phyloP scores from a whole-genome alignment of 1,140 invertebrate species.

The Drosophila kanapiae region DNA sequence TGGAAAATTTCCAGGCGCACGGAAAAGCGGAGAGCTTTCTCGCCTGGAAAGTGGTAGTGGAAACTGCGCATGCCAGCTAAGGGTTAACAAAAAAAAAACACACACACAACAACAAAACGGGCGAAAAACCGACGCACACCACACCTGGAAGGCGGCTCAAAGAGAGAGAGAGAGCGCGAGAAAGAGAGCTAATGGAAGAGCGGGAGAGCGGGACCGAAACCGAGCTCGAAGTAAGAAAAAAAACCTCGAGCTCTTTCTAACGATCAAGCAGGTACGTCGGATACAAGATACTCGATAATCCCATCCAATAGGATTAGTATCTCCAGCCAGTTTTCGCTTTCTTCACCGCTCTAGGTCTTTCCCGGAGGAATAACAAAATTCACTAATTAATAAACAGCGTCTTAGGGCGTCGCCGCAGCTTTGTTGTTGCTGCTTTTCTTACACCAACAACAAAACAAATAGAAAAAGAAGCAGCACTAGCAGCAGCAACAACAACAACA shows the following conservation, averaged over 20 bases:
- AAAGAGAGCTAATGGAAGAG: slow-evolving; percentile 1
- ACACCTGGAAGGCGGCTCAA: slow-evolving; percentile 35
- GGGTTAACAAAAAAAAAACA: slow-evolving; percentile 33
- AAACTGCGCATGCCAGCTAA: slow-evolving; percentile 49
- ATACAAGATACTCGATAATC: slow-evolving; percentile 2
- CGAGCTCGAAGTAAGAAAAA: slow-evolving; percentile 13
- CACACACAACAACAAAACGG: slow-evolving; percentile 19
- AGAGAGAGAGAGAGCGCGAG: slow-evolving; percentile 3
- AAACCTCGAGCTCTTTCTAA: slow-evolving; percentile 28
- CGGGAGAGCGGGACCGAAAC: slow-evolving; percentile 11
- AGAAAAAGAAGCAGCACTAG: slow-evolving; percentile 26
- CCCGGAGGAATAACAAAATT: slow-evolving; percentile 11
- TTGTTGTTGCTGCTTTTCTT: slow-evolving; percentile 34
- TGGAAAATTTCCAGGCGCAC: slow-evolving; percentile 68
- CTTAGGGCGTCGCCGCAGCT: slow-evolving; percentile 74
- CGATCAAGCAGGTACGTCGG: slow-evolving; percentile 29
- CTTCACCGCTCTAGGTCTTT: slow-evolving; percentile 14
- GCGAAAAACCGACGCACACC: slow-evolving; percentile 29
- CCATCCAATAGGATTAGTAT: slow-evolving; percentile 59
- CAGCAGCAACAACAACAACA: slow-evolving; percentile 22
- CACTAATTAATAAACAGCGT: slow-evolving; percentile 69
- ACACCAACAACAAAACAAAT: slow-evolving; percentile 73
- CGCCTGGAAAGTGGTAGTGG: slow-evolving; percentile 23
- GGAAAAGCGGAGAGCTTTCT: slow-evolving; percentile 61
- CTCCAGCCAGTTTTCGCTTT: slow-evolving; percentile 15